phyloP scores from a whole-genome alignment of 2,888 invertebrate genomes.

The Tetragonisca angustula region DNA sequence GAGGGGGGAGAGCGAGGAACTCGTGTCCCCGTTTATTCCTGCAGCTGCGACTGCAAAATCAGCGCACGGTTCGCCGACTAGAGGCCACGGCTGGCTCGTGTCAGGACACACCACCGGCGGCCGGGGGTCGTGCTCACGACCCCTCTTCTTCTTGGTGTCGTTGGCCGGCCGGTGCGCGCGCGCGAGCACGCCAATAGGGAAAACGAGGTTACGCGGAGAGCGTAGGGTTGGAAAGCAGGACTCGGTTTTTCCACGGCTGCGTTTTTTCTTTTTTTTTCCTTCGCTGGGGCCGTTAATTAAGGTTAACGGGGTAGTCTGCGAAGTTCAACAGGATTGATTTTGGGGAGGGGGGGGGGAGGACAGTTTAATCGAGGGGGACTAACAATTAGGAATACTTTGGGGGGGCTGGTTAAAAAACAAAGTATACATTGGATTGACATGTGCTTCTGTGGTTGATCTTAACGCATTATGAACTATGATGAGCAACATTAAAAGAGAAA shows the following conservation, averaged over 20 bases:
- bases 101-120: conserved; percentile 32
- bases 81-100: conserved; percentile 44
- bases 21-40: conserved; percentile 43
- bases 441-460: too few species aligned
- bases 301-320: not conserved
- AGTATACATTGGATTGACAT: too few species aligned
- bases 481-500: too few species aligned
- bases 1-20: conserved; percentile 1
- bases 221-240: conserved; percentile 3
- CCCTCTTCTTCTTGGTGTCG: conserved; percentile 42
- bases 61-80: conserved; percentile 50
- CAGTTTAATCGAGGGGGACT: too few species aligned
- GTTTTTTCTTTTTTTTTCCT: conserved; percentile 63
- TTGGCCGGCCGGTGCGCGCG: conserved; percentile 20
- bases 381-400: too few species aligned
- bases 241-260: conserved; percentile 57
- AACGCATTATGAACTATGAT: too few species aligned
- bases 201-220: conserved; percentile 38
- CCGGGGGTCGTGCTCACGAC: conserved; percentile 42
- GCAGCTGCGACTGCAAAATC: conserved; percentile 57
- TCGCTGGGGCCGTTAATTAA: conserved; percentile 62
- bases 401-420: too few species aligned
- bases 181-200: conserved; percentile 14
- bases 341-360: too few species aligned
- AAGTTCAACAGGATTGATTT: conserved; percentile 26